These are phyloP conservation scores for Takifugu rubripes DNA, from an alignment of 2,797 vertebrate genomes.

Conservation along the genomic window DNA sequence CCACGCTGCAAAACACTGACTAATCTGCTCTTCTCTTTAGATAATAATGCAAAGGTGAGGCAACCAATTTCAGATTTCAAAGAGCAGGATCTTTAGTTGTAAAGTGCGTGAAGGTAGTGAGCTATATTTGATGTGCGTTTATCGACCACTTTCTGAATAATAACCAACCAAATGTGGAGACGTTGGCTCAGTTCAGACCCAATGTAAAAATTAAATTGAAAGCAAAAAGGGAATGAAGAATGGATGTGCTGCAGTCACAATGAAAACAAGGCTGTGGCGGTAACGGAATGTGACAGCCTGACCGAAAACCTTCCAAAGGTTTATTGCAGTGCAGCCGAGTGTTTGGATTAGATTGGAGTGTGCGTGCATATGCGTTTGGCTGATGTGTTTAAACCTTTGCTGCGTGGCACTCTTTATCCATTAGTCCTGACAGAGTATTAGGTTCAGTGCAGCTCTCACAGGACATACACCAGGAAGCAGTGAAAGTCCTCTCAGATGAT, in stretches of 20 bases:
- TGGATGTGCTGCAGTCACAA: conserved; percentile 2
- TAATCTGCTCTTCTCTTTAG: no score
- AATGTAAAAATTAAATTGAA: no score
- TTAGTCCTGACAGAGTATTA: conserved; percentile 39
- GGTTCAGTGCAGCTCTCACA: conserved; percentile 52
- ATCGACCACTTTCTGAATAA: conserved; percentile 24
- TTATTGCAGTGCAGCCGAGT: conserved; percentile 5
- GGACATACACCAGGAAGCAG: conserved; percentile 50
- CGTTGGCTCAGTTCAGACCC: conserved; percentile 2
- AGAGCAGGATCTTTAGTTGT: background rate
- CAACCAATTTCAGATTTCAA: conserved; percentile 1
- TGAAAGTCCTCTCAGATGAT: conserved; percentile 29
- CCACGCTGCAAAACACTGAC: no score
- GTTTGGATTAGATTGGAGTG: conserved; percentile 13
- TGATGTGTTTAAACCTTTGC: conserved; percentile 34
- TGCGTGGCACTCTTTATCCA: conserved; percentile 35
- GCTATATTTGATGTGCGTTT: conserved; percentile 16
- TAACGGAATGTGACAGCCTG: conserved; percentile 4
- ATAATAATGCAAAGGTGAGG: no score
- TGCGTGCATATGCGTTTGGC: conserved; percentile 16
- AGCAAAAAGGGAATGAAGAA: no score
- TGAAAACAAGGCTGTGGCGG: background rate
- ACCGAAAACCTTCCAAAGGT: conserved; percentile 13
- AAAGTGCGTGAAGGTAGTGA: background rate
- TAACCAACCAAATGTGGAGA: conserved; percentile 9